Evolutionary conservation across 2,888 invertebrate species (phyloP).

Genomic region (Steromphala cineraria): DNA sequence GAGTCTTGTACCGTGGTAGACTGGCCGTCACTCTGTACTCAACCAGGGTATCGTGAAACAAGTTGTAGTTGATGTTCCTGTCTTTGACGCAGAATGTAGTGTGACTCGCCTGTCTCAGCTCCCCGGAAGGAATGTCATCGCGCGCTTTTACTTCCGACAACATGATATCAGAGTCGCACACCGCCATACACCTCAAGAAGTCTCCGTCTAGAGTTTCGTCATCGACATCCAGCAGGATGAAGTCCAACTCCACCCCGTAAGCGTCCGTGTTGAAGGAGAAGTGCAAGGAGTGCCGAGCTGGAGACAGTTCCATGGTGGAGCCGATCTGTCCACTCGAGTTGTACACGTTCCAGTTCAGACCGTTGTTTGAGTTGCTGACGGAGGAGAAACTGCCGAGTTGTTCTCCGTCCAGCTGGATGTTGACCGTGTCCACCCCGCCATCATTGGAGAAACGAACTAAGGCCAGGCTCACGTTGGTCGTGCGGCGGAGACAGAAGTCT

Average conservation of each 20-base stretch:
- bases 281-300: constrained; percentile 6
- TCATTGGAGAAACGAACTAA: constrained; percentile 52
- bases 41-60: constrained; percentile 42
- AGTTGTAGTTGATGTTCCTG: neutral
- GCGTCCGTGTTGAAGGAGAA: neutral
- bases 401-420: constrained; percentile 39
- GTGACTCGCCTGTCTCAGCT: neutral
- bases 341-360: constrained; percentile 36
- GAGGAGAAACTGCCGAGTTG: constrained; percentile 27
- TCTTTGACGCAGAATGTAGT: neutral
- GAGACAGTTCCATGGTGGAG: constrained; percentile 19
- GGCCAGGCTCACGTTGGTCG: constrained; percentile 35
- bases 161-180: neutral
- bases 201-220: neutral
- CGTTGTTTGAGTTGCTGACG: constrained; percentile 18
- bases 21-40: constrained; percentile 43
- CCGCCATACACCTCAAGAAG: neutral
- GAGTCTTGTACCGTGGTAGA: constrained; percentile 45
- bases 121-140: neutral
- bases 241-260: constrained; percentile 18
- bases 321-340: constrained; percentile 31
- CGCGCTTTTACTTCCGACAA: neutral
- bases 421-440: constrained; percentile 43
- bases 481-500: constrained; percentile 20
- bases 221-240: neutral